phyloP scores from a whole-genome alignment of 2,888 invertebrate genomes.

The Nephrotoma guestfalica region DNA sequence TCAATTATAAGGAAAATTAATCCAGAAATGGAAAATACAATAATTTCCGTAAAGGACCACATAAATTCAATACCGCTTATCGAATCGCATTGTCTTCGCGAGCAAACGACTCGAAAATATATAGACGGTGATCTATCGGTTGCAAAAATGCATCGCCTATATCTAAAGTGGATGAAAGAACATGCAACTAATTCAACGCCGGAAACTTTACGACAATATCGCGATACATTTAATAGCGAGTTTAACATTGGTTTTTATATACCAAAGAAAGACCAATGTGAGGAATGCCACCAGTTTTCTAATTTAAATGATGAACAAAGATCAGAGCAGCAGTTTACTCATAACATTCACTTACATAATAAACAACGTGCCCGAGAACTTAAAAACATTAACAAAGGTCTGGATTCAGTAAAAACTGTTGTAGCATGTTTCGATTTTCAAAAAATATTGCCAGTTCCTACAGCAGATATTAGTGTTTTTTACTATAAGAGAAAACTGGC shows the following conservation, averaged over 20 bases:
- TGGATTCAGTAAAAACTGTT: neutral
- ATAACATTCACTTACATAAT: neutral
- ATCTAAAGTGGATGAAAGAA: neutral
- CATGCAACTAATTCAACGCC: neutral
- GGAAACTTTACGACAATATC: neutral
- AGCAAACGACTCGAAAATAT: neutral
- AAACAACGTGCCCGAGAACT: neutral
- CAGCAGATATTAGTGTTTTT: constrained; percentile 8
- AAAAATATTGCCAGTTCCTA: constrained; percentile 13
- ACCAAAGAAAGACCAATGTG: constrained; percentile 13
- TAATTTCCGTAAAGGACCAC: neutral
- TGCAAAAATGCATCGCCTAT: neutral
- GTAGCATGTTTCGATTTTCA: constrained; percentile 14
- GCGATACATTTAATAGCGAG: constrained; percentile 11
- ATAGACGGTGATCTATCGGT: neutral
- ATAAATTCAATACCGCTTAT: neutral
- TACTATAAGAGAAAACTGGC: constrained; percentile 14
- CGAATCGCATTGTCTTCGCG: neutral
- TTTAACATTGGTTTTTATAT: constrained; percentile 13
- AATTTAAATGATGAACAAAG: neutral
- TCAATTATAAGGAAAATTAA: neutral
- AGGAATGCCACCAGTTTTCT: constrained; percentile 9
- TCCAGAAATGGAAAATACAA: neutral
- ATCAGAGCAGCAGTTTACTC: constrained; percentile 4
- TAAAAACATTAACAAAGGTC: neutral